A percentile compares a stretch with the other conserved stretches of the same genome.
Conservation (phyloP, 2,888 invertebrate genomes). For the Platycheirus rosarum region DNA sequence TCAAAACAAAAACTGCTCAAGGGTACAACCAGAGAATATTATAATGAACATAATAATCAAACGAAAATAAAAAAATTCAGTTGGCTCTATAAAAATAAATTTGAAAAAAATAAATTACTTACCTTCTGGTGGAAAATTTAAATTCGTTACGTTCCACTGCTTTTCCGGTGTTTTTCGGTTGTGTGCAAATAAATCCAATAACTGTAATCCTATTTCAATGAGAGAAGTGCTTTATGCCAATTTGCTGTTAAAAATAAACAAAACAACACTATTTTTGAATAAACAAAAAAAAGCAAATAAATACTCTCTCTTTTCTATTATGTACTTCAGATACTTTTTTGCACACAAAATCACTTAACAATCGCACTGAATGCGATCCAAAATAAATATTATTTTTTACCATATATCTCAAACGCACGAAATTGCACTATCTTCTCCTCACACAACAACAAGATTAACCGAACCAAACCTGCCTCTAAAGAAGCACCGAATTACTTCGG, state of each 20-base stretch:
- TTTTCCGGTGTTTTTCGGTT: constrained; percentile 20
- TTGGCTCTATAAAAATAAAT: background rate
- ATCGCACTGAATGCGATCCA: constrained; percentile 42
- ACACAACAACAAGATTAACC: constrained; percentile 6
- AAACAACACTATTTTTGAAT: constrained; percentile 22
- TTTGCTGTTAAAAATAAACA: constrained; percentile 13
- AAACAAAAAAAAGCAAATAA: constrained; percentile 15
- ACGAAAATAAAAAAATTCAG: too few species aligned
- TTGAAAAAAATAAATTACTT: background rate
- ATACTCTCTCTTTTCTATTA: constrained; percentile 14
- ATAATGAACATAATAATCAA: constrained; percentile 4
- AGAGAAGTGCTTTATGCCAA: background rate
- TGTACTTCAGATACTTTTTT: constrained; percentile 15
- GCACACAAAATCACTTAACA: constrained; percentile 21
- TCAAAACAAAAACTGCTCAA: constrained; percentile 51
- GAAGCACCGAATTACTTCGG: constrained; percentile 13
- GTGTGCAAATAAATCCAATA: constrained; percentile 27
- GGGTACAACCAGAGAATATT: constrained; percentile 12
- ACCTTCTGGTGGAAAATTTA: constrained; percentile 19
- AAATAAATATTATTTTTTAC: constrained; percentile 39
- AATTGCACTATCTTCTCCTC: constrained; percentile 33
- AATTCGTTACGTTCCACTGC: constrained; percentile 36
- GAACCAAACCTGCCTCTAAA: constrained; percentile 4
- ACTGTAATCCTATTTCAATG: background rate
- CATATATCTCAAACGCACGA: constrained; percentile 22